Evolutionary conservation across 2,113 vertebrate genomes (phyloP).

Genomic region (Catagonus wagneri): DNA sequence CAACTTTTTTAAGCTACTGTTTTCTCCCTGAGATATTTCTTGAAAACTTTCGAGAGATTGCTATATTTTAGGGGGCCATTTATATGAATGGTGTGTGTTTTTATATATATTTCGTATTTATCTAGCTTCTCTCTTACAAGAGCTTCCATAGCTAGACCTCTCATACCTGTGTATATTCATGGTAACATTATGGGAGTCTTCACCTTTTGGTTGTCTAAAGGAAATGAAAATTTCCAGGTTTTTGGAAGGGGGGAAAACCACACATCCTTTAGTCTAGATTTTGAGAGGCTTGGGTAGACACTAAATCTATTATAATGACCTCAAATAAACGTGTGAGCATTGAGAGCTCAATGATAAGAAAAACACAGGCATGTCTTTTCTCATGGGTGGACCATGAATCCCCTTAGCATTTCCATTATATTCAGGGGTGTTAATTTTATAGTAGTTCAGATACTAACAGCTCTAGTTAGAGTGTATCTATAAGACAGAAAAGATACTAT

Average conservation of each 20-base stretch:
- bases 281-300: not conserved
- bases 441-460: not conserved
- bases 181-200: not conserved
- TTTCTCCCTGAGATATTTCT: not conserved
- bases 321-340: not conserved
- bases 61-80: not conserved
- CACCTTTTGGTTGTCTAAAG: not conserved
- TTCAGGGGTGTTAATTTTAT: not conserved
- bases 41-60: not conserved
- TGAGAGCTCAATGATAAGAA: slow-evolving; percentile 10
- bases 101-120: not conserved
- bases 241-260: slow-evolving; percentile 34
- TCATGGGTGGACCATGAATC: not conserved
- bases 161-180: not conserved
- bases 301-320: not conserved
- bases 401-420: not conserved
- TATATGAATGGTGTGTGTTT: not conserved
- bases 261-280: not conserved
- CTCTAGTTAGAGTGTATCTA: not conserved
- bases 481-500: not conserved
- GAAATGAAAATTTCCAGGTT: not conserved
- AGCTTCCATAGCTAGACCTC: not conserved
- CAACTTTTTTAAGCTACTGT: not conserved
- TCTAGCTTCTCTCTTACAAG: not conserved
- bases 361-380: not conserved